A percentile compares a stretch with the other conserved stretches of the same genome.
phyloP scores from a whole-genome alignment of 2,113 vertebrate genomes.

The Myiozetetes cayanensis region DNA sequence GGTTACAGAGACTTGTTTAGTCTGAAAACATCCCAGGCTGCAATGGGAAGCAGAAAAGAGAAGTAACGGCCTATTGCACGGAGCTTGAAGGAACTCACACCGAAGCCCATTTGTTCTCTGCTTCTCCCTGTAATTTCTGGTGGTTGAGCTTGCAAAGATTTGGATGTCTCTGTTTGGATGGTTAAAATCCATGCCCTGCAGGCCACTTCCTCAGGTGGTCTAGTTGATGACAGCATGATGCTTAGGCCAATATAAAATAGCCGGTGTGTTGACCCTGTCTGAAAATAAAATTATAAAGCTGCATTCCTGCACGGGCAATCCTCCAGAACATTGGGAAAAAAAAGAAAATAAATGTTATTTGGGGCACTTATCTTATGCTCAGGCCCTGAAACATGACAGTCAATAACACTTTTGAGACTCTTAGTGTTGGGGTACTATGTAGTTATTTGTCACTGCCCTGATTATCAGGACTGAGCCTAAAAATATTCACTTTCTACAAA shows the following conservation, averaged over 20 bases:
- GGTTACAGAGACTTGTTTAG: constrained; percentile 47
- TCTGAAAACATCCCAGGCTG: constrained; percentile 52
- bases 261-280: background rate
- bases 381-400: background rate
- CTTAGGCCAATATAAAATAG: constrained; percentile 4
- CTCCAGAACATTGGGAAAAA: background rate
- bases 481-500: background rate
- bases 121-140: background rate
- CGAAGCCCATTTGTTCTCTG: background rate
- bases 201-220: constrained; percentile 36
- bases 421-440: background rate
- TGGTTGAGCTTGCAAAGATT: background rate
- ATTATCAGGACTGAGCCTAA: background rate
- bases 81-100: background rate
- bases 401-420: background rate
- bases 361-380: background rate
- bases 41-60: constrained; percentile 25
- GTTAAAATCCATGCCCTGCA: constrained; percentile 22
- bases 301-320: background rate
- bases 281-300: background rate
- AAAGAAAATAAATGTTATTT: background rate
- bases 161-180: background rate
- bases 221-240: constrained; percentile 2
- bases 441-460: background rate
- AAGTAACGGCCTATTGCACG: background rate